phyloP scores from a whole-genome alignment of 92 coral and sea anemone genomes.

The Paragorgia papillata region DNA sequence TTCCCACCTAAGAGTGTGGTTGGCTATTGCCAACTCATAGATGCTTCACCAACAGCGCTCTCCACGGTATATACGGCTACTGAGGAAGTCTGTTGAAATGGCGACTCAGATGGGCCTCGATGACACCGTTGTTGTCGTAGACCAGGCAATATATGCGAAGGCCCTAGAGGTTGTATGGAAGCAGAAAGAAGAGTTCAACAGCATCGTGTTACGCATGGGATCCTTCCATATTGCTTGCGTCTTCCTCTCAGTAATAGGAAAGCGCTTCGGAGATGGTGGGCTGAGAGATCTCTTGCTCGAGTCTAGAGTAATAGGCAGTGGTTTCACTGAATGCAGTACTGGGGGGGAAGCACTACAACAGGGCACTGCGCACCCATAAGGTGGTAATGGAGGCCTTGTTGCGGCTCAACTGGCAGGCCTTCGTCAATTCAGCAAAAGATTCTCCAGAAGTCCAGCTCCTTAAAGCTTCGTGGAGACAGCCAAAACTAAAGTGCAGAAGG shows the following conservation, averaged over 20 bases:
- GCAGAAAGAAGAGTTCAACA: constrained; percentile 48
- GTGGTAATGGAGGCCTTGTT: too few relatives aligned
- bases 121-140: constrained; percentile 55
- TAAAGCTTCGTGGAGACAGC: too few relatives aligned
- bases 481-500: too few relatives aligned
- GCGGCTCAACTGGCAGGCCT: too few relatives aligned
- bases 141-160: constrained; percentile 64
- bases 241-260: constrained; percentile 44
- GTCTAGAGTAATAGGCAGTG: constrained; percentile 16
- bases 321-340: constrained; percentile 14
- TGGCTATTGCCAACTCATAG: constrained; percentile 69
- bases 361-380: constrained; percentile 38
- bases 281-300: constrained; percentile 43
- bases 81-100: constrained; percentile 60
- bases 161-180: constrained; percentile 63
- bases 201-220: constrained; percentile 30
- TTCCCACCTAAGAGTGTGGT: constrained; percentile 56
- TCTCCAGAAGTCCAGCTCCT: too few relatives aligned
- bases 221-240: constrained; percentile 42
- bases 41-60: constrained; percentile 72
- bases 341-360: constrained; percentile 21
- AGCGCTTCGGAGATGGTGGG: constrained; percentile 50
- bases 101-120: constrained; percentile 64
- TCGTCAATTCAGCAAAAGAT: too few relatives aligned
- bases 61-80: constrained; percentile 64